Conservation (phyloP, 2,113 vertebrate species). For the Herpailurus yagouaroundi region DNA sequence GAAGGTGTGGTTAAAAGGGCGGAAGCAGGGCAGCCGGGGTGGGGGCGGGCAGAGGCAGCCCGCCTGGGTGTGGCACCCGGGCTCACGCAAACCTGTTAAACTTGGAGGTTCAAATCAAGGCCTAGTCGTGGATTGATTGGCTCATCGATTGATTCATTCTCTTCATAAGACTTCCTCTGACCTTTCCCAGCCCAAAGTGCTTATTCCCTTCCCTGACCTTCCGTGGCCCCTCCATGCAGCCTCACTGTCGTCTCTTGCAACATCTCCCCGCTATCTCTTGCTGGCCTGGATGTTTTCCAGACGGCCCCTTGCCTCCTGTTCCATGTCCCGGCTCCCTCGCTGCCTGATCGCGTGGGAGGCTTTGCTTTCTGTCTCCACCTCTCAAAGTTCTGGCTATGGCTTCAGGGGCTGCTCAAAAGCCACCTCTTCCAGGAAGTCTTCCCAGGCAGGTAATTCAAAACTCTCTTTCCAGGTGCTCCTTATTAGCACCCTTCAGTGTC, state of each 20-base stretch:
- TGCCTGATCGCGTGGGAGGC: not conserved
- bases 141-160: not conserved
- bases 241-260: not conserved
- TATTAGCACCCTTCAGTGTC: not conserved
- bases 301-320: not conserved
- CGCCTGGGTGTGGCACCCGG: not conserved
- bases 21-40: accelerated
- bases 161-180: not conserved
- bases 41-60: not conserved
- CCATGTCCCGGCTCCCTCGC: not conserved
- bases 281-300: not conserved
- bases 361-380: not conserved
- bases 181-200: not conserved
- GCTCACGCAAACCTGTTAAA: not conserved
- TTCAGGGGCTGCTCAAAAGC: not conserved
- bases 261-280: not conserved
- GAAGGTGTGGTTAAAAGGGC: not conserved
- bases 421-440: not conserved
- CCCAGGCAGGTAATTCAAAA: not conserved
- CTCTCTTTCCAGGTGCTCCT: not conserved
- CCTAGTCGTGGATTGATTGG: not conserved
- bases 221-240: not conserved
- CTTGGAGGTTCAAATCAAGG: not conserved
- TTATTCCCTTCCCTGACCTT: not conserved
- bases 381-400: not conserved